Evolutionary conservation across 1,140 invertebrate genomes (phyloP), one percentile per base, ranked within the genome.

Genomic region (Capitella teleta): DNA sequence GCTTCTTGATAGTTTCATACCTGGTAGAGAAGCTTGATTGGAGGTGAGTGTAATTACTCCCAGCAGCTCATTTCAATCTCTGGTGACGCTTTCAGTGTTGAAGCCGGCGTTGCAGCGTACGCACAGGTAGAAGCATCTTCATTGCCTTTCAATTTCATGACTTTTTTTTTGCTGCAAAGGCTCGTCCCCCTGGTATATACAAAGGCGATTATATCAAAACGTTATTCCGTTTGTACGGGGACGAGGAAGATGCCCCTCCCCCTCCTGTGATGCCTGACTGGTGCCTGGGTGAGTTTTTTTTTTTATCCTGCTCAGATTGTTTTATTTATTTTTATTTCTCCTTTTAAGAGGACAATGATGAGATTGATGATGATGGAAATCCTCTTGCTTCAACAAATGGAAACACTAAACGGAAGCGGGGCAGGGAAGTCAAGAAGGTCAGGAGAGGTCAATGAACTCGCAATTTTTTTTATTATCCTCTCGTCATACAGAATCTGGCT

Each of bases 1-100:
- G 79, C 6, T 99, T 97, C 67, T 74, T 98, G 0, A 86, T 98
- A 42, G 79, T 83, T 42, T 83, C 88, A 2, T 99, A 87, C 70
- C 77, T 98, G 60, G 84, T 97, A 81, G 90, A 74, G 52, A 77
- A 80, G 49, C 70, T 83, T 25, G 63, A 68, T 5, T 78, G 72
- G 73, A 70, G 73, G 72, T 74, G 51, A 41, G 38, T 8, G 8
- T 6, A 14, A 19, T 6, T 14, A 6, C 12, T 14, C 19, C 8
- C 6, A 41, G 12, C 10, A 14, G 23, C 4, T 21, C 24, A 12
- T 44, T n/a, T 21, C 36, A 32, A 8, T 32, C 8, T 8, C 30
- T 10, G 30, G 8, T 32, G 30, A 32, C 8, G 30, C n/a, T 59
- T 59, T 76, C 61, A 84, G 81, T 66, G 76, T 94, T 2, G 85